These are phyloP conservation scores for Ornithorhynchus anatinus DNA, from an alignment of 2,113 vertebrate genomes.

Conservation along the genomic window DNA sequence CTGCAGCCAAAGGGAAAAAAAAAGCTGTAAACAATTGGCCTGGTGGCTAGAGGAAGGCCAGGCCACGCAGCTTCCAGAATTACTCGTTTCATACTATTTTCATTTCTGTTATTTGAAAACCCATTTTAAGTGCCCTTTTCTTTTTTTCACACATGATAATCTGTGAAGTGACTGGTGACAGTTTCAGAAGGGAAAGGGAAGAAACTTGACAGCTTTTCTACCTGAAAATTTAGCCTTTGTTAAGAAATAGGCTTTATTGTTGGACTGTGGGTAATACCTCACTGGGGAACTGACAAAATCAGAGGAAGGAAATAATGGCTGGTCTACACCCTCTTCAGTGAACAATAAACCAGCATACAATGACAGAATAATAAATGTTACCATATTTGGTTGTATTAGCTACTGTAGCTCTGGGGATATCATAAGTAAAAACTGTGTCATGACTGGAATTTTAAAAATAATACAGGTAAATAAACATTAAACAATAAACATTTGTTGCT, in stretches of 20 bases:
- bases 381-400: neutral
- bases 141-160: neutral
- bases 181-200: neutral
- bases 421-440: no score
- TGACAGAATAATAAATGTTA: neutral
- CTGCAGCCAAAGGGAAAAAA: neutral
- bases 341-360: neutral
- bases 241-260: neutral
- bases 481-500: no score
- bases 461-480: no score
- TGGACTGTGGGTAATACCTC: neutral
- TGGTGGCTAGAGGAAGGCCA: no score
- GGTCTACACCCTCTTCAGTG: neutral
- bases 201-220: neutral
- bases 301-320: neutral
- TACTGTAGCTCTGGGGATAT: no score
- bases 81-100: no score
- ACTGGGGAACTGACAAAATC: neutral
- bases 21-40: no score
- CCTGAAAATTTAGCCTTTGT: neutral
- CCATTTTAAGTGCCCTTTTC: neutral
- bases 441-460: no score
- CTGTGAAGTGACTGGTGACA: neutral
- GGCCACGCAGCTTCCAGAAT: no score
- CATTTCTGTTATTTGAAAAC: neutral